Percentiles rank a stretch among this genome's conserved stretches.
phyloP scores from a whole-genome alignment of 2,113 vertebrate genomes.

The Circaetus cinerascens region DNA sequence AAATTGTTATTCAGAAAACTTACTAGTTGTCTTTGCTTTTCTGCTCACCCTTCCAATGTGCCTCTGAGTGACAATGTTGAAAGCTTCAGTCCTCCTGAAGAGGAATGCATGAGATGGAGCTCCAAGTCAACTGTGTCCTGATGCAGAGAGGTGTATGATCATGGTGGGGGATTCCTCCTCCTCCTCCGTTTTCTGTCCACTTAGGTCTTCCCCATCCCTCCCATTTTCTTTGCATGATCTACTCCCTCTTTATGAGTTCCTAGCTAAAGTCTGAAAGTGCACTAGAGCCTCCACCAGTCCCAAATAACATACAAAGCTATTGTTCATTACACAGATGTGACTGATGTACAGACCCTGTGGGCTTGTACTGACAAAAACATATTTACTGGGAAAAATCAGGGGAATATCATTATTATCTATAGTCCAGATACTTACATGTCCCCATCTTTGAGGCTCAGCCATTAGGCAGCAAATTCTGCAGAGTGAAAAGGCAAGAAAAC shows the following conservation, averaged over 20 bases:
- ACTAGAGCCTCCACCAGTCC: no score
- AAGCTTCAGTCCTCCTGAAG: not conserved
- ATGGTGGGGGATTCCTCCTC: not conserved
- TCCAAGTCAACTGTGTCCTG: not conserved
- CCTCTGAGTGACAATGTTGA: not conserved
- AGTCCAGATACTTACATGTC: not conserved
- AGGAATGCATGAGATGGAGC: not conserved
- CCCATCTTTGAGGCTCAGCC: not conserved
- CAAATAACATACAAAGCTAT: not conserved
- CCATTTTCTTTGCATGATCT: not conserved
- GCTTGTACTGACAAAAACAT: not conserved
- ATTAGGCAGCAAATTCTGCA: not conserved
- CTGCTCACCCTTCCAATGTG: not conserved
- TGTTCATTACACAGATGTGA: not conserved
- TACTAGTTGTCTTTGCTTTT: not conserved
- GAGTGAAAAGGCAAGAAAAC: not conserved
- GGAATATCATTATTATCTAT: not conserved
- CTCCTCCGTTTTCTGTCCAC: not conserved
- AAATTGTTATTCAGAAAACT: not conserved
- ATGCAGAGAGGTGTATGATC: no score
- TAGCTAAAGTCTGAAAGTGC: no score
- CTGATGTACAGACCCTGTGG: not conserved
- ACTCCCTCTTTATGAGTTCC: fast-evolving
- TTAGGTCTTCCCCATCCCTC: no score
- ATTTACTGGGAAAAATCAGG: not conserved